These are phyloP conservation scores for Anhinga rufa DNA, from an alignment of 2,113 vertebrate species.

Conservation along the genomic window DNA sequence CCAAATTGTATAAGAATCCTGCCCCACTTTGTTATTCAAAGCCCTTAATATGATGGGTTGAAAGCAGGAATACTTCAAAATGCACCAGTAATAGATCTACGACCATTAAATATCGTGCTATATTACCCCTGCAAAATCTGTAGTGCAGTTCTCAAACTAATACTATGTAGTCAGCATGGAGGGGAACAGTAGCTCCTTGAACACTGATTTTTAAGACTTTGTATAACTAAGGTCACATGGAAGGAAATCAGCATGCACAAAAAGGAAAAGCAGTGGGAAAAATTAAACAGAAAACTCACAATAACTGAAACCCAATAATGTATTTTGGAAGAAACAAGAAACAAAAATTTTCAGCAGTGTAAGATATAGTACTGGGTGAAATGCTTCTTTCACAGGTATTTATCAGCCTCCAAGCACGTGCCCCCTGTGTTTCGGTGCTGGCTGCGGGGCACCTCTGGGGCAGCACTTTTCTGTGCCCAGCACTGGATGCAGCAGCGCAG, in stretches of 20 bases:
- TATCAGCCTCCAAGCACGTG: accelerated
- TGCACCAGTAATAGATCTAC: not conserved
- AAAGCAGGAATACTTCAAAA: not conserved
- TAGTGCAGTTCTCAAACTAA: not conserved
- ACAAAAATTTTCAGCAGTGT: not conserved
- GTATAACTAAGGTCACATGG: not conserved
- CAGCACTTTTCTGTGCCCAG: not conserved
- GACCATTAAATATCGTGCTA: not conserved
- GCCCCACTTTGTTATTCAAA: not conserved
- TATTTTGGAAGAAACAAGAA: not conserved
- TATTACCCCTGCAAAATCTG: not conserved
- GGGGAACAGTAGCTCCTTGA: not conserved
- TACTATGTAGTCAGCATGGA: accelerated
- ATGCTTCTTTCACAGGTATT: not conserved
- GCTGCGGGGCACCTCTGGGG: not conserved
- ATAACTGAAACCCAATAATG: not conserved
- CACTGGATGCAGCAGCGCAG: not conserved
- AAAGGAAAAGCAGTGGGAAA: not conserved
- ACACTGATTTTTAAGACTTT: not conserved
- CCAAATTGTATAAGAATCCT: not conserved
- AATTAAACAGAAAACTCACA: not conserved
- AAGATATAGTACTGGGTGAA: not conserved
- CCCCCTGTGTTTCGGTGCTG: accelerated
- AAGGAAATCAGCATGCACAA: not conserved
- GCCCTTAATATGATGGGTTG: not conserved